Evolutionary conservation across 1,140 invertebrate species (phyloP).

Genomic region (Drosophila eugracilis): DNA sequence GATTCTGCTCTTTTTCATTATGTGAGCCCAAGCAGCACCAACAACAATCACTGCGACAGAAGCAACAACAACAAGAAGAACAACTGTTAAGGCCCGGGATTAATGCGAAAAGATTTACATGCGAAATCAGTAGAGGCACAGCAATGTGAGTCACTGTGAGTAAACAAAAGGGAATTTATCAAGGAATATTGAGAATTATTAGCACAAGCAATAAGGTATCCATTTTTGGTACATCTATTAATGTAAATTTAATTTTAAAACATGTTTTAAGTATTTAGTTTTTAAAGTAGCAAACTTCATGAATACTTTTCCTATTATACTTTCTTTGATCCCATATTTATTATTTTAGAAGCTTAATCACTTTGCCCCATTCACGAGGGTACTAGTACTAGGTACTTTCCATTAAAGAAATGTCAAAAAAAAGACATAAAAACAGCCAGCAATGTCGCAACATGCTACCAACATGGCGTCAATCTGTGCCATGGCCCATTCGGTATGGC

Average conservation of each 20-base stretch:
- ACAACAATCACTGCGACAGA: constrained; percentile 23
- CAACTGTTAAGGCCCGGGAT: constrained; percentile 56
- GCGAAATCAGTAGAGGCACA: constrained; percentile 60
- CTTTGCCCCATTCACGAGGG: no score
- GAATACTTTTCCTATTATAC: not conserved
- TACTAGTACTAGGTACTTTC: constrained; percentile 7
- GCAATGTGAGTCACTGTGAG: no score
- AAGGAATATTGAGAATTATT: no score
- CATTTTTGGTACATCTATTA: no score
- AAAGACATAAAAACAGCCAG: constrained; percentile 40
- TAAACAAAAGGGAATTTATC: not conserved
- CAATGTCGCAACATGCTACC: constrained; percentile 38
- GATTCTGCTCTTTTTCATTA: constrained; percentile 55
- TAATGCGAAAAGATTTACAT: constrained; percentile 76
- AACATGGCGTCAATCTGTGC: constrained; percentile 48
- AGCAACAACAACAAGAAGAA: constrained; percentile 46
- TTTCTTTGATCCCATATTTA: no score
- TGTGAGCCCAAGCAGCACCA: constrained; percentile 42
- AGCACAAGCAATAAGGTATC: no score
- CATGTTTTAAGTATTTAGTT: no score
- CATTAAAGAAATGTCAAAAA: not conserved
- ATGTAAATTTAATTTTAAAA: no score
- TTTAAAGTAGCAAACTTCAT: no score
- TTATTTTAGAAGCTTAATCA: not conserved
- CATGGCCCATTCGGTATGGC: not conserved